A percentile compares a stretch with the other conserved stretches of the same genome.
These are phyloP conservation scores for Cheiracanthium punctorium DNA, from an alignment of 2,888 invertebrate genomes.

Conservation along the genomic window DNA sequence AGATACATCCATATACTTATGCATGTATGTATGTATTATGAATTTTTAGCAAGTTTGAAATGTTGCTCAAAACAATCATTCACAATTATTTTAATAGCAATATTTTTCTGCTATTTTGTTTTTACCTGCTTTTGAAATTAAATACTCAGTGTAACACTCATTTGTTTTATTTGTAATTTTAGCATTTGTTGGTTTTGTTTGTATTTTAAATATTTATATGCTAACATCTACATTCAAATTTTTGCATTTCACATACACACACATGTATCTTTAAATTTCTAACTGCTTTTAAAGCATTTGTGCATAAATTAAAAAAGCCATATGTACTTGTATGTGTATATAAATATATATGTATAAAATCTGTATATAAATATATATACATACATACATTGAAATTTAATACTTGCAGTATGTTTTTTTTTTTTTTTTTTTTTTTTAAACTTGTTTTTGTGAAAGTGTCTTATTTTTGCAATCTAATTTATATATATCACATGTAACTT, in stretches of 20 bases:
- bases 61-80: slow-evolving; percentile 27
- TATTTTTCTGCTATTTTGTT: neutral
- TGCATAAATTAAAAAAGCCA: neutral
- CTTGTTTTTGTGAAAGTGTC: slow-evolving; percentile 12
- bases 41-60: slow-evolving; percentile 2
- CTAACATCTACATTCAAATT: neutral
- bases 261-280: slow-evolving; percentile 12
- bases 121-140: slow-evolving; percentile 1
- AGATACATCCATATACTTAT: slow-evolving; percentile 15
- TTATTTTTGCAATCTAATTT: slow-evolving; percentile 25
- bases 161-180: slow-evolving; percentile 14
- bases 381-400: slow-evolving; percentile 11
- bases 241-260: slow-evolving; percentile 17
- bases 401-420: slow-evolving; percentile 7
- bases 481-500: slow-evolving; percentile 32
- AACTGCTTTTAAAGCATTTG: neutral
- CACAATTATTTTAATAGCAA: slow-evolving; percentile 5
- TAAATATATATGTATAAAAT: neutral
- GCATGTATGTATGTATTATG: slow-evolving; percentile 22
- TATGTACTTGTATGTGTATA: slow-evolving; percentile 11
- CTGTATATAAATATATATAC: slow-evolving; percentile 14
- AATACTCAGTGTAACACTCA: neutral
- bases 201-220: neutral
- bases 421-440: too few relatives aligned
- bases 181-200: neutral